Evolutionary conservation across 1,140 invertebrate genomes (phyloP).

Genomic region (Papilio dardanus): DNA sequence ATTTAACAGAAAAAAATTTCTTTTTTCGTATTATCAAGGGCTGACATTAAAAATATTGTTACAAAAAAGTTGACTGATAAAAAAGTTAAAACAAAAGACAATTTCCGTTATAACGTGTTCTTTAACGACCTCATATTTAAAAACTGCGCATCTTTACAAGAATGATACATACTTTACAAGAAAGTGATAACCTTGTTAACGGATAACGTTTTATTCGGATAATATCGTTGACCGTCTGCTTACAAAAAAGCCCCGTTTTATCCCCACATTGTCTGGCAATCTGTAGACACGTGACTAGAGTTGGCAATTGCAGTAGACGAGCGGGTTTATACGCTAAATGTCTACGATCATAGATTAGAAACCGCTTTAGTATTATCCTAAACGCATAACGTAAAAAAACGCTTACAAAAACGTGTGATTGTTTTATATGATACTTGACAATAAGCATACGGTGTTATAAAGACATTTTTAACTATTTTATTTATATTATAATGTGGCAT

Average conservation of each 20-base stretch:
- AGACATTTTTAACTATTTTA: too few relatives aligned
- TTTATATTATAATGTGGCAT: too few relatives aligned
- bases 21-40: neutral
- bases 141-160: neutral
- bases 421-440: neutral
- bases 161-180: conserved; percentile 27
- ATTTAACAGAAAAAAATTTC: neutral
- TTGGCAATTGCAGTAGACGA: conserved; percentile 20
- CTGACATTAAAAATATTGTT: neutral
- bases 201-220: conserved; percentile 21
- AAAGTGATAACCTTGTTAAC: conserved; percentile 28
- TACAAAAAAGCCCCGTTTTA: conserved; percentile 29
- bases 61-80: neutral
- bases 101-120: conserved; percentile 19
- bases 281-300: conserved; percentile 19
- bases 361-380: neutral
- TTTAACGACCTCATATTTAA: conserved; percentile 13
- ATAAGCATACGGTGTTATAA: neutral
- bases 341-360: conserved; percentile 33
- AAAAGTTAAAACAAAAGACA: conserved; percentile 35
- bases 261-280: conserved; percentile 30
- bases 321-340: conserved; percentile 17
- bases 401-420: conserved; percentile 6
- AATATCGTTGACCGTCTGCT: conserved; percentile 22
- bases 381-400: too few relatives aligned